phyloP scores from a whole-genome alignment of 2,797 vertebrate species.

The Delichon dasypus region DNA sequence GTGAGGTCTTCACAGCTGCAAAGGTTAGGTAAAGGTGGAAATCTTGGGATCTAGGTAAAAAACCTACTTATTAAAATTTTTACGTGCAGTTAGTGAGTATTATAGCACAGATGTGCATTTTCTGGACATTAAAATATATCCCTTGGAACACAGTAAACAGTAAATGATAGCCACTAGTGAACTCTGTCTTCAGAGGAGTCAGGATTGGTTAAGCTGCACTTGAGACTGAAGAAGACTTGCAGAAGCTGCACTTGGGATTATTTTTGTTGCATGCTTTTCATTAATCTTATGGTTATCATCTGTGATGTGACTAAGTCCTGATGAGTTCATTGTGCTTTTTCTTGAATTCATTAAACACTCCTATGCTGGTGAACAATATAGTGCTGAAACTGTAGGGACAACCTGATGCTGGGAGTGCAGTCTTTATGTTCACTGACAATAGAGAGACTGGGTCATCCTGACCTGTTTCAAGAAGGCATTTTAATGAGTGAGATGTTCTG shows the following conservation, averaged over 20 bases:
- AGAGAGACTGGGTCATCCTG: neutral
- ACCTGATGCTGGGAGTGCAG: neutral
- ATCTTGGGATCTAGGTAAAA: neutral
- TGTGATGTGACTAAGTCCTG: neutral
- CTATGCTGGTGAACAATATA: rapidly evolving
- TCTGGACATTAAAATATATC: neutral
- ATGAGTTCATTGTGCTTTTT: neutral
- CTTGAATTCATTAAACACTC: neutral
- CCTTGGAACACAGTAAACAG: neutral
- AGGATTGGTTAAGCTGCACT: neutral
- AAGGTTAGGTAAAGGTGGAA: neutral
- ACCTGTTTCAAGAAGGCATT: neutral
- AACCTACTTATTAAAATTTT: neutral
- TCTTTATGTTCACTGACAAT: neutral
- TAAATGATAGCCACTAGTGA: neutral
- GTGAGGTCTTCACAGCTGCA: neutral
- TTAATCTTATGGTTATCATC: neutral
- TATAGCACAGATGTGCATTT: neutral
- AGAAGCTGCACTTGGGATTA: neutral
- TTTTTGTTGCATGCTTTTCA: neutral
- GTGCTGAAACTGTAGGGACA: neutral
- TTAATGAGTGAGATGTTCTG: neutral
- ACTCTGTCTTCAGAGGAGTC: neutral
- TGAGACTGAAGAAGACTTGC: neutral
- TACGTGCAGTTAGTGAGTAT: neutral